Evolutionary conservation across 2,113 vertebrate species (phyloP).

Genomic region (Oncorhynchus clarkii): DNA sequence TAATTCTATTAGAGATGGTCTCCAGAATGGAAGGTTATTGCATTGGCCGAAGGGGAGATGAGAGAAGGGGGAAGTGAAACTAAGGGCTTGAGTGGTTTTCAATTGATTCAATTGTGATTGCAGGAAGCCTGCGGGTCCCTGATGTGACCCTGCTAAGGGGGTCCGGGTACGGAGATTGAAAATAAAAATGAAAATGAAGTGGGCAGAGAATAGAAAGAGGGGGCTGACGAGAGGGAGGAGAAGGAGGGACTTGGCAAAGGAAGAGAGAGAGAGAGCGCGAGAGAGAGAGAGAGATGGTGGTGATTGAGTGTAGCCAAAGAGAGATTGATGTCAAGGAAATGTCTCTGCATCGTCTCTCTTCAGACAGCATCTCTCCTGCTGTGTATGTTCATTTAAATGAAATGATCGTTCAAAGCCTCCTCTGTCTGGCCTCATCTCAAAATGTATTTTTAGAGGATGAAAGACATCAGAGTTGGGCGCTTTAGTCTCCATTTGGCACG

Average conservation of each 20-base stretch:
- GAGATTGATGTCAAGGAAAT: conserved; percentile 19
- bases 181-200: conserved; percentile 86
- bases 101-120: conserved; percentile 70
- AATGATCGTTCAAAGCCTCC: no score
- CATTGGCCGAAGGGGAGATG: conserved; percentile 49
- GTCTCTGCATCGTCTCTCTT: conserved; percentile 25
- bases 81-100: conserved; percentile 72
- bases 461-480: no score
- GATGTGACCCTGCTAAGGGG: conserved; percentile 83
- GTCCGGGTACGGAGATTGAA: conserved; percentile 81
- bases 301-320: conserved; percentile 27
- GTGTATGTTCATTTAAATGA: neutral
- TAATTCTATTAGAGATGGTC: conserved; percentile 64
- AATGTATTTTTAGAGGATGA: no score
- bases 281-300: conserved; percentile 8
- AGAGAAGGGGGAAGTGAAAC: conserved; percentile 34
- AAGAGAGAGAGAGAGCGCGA: neutral
- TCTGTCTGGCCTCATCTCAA: neutral
- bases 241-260: neutral
- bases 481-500: no score
- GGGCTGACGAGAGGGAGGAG: conserved; percentile 45
- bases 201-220: conserved; percentile 51
- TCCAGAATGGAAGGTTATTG: conserved; percentile 53
- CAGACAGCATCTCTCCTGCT: neutral
- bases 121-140: conserved; percentile 66